Base-by-base conservation (phyloP, 2,797 vertebrate species). In the Champsocephalus esox region DNA sequence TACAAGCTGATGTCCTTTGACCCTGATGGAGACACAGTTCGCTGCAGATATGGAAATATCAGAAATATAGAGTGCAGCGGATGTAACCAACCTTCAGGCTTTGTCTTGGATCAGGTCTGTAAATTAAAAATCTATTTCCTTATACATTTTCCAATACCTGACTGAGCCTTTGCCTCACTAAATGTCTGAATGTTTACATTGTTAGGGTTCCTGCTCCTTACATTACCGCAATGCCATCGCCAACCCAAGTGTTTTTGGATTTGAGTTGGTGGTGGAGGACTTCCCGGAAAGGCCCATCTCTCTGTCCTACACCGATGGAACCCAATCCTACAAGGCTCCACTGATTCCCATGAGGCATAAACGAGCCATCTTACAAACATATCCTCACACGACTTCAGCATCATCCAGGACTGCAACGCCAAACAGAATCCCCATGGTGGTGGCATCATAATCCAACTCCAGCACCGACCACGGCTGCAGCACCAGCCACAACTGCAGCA, bases 231-330 rank as follows among this genome's bases (percentile, higher is more conserved):
- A 0, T 9, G 1, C 70, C 49, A 0, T 0, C 0, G 21, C 19
- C 2, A 0, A 16, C 45, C 0, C 3, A 21, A 43, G 32, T 0
- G 46, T 75, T 54, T 54, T 64, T 54, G 86, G 34, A 62, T 85
- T 93, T 78, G 93, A 93, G 77, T 17, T 92, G 64, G 72, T 91
- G 69, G 79, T 92, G 67, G 93, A 94, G 68, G 93, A 94, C 34
- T 92, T 79, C 63, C 89, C 93, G 0, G 61, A 1, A 34, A 10
- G 4, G 1, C 34, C 14, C 51, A 84, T 92, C 64, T 76, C 16
- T 28, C 74, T 92, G 50, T 0, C 14, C 24, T 91, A 92, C 64
- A 51, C 32, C 3, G 88, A 92, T 11, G 87, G 91, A 61, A 76
- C 81, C 50, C 3, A 0, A 0, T 60, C 78, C 12, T 0, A 0